Conservation (phyloP, 2,113 vertebrate species). For the Phaethornis superciliosus region DNA sequence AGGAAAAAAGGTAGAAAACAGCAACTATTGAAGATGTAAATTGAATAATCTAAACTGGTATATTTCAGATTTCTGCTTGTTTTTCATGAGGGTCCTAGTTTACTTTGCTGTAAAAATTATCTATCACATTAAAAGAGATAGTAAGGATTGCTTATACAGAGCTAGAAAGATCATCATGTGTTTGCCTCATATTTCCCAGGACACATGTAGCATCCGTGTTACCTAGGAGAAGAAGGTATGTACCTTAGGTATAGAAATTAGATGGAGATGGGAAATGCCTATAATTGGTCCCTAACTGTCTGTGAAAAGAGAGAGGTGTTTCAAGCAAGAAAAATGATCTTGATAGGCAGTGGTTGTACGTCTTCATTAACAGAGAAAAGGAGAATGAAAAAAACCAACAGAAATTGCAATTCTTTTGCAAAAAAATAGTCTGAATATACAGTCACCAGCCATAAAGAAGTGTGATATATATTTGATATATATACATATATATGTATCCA, state of each 20-base stretch:
- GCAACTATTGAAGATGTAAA: background rate
- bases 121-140: background rate
- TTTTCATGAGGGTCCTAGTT: conserved; percentile 13
- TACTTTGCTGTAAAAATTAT: conserved; percentile 32
- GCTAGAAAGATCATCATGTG: conserved; percentile 19
- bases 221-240: conserved; percentile 57
- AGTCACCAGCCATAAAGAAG: conserved; percentile 9
- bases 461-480: conserved; percentile 17
- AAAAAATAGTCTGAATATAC: conserved; percentile 27
- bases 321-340: conserved; percentile 53
- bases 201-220: conserved; percentile 37
- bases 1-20: background rate
- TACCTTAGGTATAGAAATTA: conserved; percentile 60
- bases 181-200: background rate
- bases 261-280: conserved; percentile 54
- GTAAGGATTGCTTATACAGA: conserved; percentile 15
- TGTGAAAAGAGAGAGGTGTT: conserved; percentile 56
- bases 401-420: conserved; percentile 5
- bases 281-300: conserved; percentile 70
- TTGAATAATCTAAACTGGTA: conserved; percentile 21
- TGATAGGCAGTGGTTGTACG: conserved; percentile 32
- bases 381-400: background rate
- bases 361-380: conserved; percentile 20
- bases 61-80: conserved; percentile 40
- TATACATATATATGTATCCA: background rate